Evolutionary conservation across 64 coral and sea anemone species (phyloP).

Genomic region (Pocillopora damicornis): DNA sequence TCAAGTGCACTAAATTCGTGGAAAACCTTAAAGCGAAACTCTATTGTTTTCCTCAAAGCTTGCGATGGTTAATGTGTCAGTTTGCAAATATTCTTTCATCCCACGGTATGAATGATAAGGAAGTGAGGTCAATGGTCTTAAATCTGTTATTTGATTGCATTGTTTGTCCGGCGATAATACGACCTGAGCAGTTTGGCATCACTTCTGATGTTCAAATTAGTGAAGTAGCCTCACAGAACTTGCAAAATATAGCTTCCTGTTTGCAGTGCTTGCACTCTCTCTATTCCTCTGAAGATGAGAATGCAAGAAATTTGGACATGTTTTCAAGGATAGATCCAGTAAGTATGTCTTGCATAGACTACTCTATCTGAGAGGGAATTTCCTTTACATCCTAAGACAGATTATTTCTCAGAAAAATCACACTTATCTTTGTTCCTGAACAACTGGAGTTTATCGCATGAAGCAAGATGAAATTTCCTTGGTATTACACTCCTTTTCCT

Average conservation of each 20-base stretch:
- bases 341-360: not conserved
- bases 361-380: not conserved
- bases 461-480: no score
- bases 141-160: conserved; percentile 84
- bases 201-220: conserved; percentile 92
- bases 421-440: no score
- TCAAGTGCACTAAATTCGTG: conserved; percentile 72
- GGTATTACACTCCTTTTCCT: no score
- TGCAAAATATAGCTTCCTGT: conserved; percentile 79
- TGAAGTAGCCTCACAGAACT: conserved; percentile 66
- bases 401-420: no score
- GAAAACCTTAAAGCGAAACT: conserved; percentile 80
- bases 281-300: conserved; percentile 31
- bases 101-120: conserved; percentile 59
- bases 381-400: no score
- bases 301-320: conserved; percentile 4
- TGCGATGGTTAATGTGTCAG: conserved; percentile 85
- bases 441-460: no score
- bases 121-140: conserved; percentile 57
- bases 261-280: conserved; percentile 19
- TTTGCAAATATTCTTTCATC: conserved; percentile 57
- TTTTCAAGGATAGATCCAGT: conserved; percentile 41
- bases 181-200: conserved; percentile 85
- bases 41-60: conserved; percentile 88
- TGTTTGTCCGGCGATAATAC: conserved; percentile 81